Conservation (phyloP, 2,888 invertebrate genomes). For the Caenorhabditis sp. region DNA sequence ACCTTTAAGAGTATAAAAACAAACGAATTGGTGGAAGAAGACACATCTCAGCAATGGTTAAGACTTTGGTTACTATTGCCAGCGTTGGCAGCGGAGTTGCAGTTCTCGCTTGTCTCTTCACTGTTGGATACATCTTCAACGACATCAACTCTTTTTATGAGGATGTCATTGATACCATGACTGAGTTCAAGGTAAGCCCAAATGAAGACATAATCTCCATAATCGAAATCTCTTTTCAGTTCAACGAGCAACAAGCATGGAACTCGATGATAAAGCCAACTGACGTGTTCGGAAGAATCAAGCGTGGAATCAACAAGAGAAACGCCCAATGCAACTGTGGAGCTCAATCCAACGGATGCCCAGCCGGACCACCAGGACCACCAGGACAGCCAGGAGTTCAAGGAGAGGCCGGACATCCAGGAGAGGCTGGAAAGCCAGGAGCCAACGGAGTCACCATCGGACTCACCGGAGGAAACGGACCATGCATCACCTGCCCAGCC, state of each 20-base stretch:
- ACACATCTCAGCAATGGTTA: slow-evolving; percentile 41
- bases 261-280: slow-evolving; percentile 61
- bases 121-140: slow-evolving; percentile 71
- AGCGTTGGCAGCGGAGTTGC: slow-evolving; percentile 66
- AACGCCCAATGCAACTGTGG: slow-evolving; percentile 64
- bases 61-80: slow-evolving; percentile 67
- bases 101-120: slow-evolving; percentile 66
- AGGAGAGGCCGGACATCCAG: slow-evolving; percentile 64
- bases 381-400: slow-evolving; percentile 63
- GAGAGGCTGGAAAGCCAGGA: slow-evolving; percentile 73
- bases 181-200: slow-evolving; percentile 70
- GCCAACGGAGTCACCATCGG: slow-evolving; percentile 70
- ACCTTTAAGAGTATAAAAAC: slow-evolving; percentile 49
- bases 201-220: background rate
- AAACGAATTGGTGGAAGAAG: slow-evolving; percentile 6
- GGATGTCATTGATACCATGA: slow-evolving; percentile 66
- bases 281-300: slow-evolving; percentile 60
- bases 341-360: slow-evolving; percentile 57
- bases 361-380: slow-evolving; percentile 72
- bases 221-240: slow-evolving; percentile 25
- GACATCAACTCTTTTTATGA: slow-evolving; percentile 73
- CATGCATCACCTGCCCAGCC: slow-evolving; percentile 63
- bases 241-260: slow-evolving; percentile 68
- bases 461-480: slow-evolving; percentile 61
- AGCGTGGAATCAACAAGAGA: slow-evolving; percentile 66